Evolutionary conservation across 2,888 invertebrate species (phyloP), one percentile per base, ranked within the genome.

Genomic region (Sesamia inferens): DNA sequence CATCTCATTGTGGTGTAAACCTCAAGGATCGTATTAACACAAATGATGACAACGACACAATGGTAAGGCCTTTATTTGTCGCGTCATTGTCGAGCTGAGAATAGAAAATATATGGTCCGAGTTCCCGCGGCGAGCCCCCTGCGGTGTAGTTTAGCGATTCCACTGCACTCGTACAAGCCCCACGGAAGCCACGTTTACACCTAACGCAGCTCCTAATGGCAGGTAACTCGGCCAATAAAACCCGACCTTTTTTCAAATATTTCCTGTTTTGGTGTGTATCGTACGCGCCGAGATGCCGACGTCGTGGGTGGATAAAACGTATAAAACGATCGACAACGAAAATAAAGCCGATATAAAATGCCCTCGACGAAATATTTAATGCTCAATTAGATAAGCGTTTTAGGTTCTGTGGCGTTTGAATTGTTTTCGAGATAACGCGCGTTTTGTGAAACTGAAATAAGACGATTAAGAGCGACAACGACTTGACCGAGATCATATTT

Each of bases 371-470:
- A 95, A 94, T 95, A 94, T 95, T 95, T 95, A 95, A 95, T 95
- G 93, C 95, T 95, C 95, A 96, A 95, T 95, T 96, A 95, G 95
- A 95, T 95, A 95, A 95, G 94, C 94, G 94, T 94, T 95, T 94
- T 95, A 91, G 94, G 93, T 94, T 95, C 93, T 93, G 94, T 94
- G 93, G 92, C 92, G 93, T 93, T 94, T 92, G 93, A 94, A 95
- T 95, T 94, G 95, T 95, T 94, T 94, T 92, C 86, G 90, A 92
- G 92, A 92, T 92, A 92, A 92, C 90, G 89, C 86, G 87, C 91
- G 92, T 93, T 92, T 93, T 90, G 92, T 93, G 92, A 91, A 91
- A 90, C 90, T 93, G 91, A 91, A 93, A 90, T 90, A 88, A 87
- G 87, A 76, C 88, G 91, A 92, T 90, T 91, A 89, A 86, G 87